Percentiles rank a stretch among this genome's conserved stretches.
phyloP scores from a whole-genome alignment of 1,140 invertebrate species.

The Charaxes varanes region DNA sequence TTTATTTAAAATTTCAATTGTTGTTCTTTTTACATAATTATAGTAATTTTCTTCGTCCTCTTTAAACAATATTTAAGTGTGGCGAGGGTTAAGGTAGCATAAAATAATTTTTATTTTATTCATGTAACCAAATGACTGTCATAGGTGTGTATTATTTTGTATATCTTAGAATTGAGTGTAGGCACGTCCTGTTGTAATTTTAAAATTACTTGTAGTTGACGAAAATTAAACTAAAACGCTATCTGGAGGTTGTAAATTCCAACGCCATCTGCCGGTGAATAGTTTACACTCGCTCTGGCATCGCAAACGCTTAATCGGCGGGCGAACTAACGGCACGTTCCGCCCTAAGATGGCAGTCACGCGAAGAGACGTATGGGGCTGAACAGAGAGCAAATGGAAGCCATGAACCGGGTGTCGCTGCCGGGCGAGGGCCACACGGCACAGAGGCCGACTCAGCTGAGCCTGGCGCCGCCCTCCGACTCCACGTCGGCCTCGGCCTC shows the following conservation, averaged over 20 bases:
- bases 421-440: conserved; percentile 30
- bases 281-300: conserved; percentile 12
- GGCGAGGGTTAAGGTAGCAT: too few relatives aligned
- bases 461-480: conserved; percentile 47
- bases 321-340: conserved; percentile 32
- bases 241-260: too few relatives aligned
- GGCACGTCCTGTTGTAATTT: too few relatives aligned
- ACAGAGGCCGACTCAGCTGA: conserved; percentile 63
- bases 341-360: conserved; percentile 73
- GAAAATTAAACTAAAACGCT: too few relatives aligned
- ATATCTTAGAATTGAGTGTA: too few relatives aligned
- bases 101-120: too few relatives aligned
- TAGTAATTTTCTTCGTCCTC: too few relatives aligned
- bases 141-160: too few relatives aligned
- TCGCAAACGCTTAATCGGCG: conserved; percentile 13
- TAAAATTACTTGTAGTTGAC: too few relatives aligned
- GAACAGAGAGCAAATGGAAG: conserved; percentile 74
- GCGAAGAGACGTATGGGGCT: conserved; percentile 73
- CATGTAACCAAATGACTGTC: too few relatives aligned
- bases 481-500: conserved; percentile 36
- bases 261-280: conserved; percentile 27
- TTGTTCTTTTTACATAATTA: too few relatives aligned
- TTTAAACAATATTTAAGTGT: too few relatives aligned
- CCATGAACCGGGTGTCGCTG: conserved; percentile 64
- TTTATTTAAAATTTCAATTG: conserved; percentile 2